Evolutionary conservation across 2,797 vertebrate genomes (phyloP), one percentile per base, ranked within the genome.

Genomic region (Cryptoblepharus egeriae): DNA sequence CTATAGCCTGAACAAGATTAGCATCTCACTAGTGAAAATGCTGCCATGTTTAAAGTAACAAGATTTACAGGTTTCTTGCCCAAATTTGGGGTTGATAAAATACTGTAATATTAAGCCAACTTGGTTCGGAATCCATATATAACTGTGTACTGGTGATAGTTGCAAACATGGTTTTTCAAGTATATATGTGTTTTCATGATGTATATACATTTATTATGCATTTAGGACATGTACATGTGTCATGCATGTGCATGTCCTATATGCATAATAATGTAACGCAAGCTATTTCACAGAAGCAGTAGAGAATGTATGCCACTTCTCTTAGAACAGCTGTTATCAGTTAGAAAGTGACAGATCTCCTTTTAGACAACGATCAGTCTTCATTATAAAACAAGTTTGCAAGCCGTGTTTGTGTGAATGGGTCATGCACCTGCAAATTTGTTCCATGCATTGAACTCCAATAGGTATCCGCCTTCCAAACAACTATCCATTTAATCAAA

Each of bases 41-140:
- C 45, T 85, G 78, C 87, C 89, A 90, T 74, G 0, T 87, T 88
- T 30, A 84, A 82, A 87, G 75, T 70, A 87, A 89, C 72, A 84
- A 88, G 86, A 81, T 83, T 69, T 0, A 0, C 65, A 77, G 18
- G 32, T 52, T 79, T 74, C 18, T 57, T 85, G 39, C 86, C 55
- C 82, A 78, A 57, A 85, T 86, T 61, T 37, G 83, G 70, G 52
- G 84, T 83, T 1, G n/a, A 79, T 75, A 60, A 79, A 86, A 89
- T 87, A 85, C 85, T 85, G 76, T 16, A 71, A 39, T 82, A 84
- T 84, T 90, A 85, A 78, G 87, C 77, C 86, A 81, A 77, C 9
- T 85, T 39, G 82, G 89, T 88, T 77, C 37, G 37, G 16, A 24
- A 30, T 88, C 16, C 64, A 88, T 91, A 82, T 65, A 11, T 10